Conservation (phyloP, 2,888 invertebrate genomes). For the Petrolisthes cinctipes region DNA sequence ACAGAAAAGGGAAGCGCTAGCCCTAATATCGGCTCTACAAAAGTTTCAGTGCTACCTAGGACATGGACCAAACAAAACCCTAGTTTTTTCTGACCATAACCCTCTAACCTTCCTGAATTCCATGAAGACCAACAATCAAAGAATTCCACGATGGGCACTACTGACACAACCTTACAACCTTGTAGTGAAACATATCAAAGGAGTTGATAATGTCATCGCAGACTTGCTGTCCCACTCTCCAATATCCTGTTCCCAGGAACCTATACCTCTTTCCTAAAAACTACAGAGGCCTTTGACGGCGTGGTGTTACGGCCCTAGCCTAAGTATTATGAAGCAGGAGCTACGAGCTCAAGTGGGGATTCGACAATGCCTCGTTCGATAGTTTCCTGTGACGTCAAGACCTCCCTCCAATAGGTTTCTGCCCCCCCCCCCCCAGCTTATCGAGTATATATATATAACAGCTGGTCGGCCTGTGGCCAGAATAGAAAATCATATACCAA, state of each 20-base stretch:
- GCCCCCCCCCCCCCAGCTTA: too few species aligned
- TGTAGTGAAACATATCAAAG: too few species aligned
- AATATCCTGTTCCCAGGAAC: neutral
- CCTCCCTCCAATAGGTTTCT: too few species aligned
- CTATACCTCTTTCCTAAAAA: neutral
- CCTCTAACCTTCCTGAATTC: neutral
- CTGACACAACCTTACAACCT: neutral
- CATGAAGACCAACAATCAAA: neutral
- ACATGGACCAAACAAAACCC: neutral
- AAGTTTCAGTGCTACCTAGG: slow-evolving; percentile 3
- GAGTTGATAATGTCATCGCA: too few species aligned
- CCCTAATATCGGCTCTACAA: neutral
- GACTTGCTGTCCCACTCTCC: neutral
- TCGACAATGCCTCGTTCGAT: too few species aligned
- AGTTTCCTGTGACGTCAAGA: too few species aligned
- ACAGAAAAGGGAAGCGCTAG: neutral
- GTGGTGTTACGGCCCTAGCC: neutral
- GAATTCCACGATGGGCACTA: neutral
- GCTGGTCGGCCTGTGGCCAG: too few species aligned
- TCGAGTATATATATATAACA: too few species aligned
- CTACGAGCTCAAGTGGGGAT: too few species aligned
- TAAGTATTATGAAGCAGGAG: neutral
- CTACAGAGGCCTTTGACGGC: neutral
- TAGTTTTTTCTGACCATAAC: slow-evolving; percentile 2
- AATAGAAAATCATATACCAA: too few species aligned